Evolutionary conservation across 2,113 vertebrate genomes (phyloP).

Genomic region (Brachyhypopomus occidentalis): DNA sequence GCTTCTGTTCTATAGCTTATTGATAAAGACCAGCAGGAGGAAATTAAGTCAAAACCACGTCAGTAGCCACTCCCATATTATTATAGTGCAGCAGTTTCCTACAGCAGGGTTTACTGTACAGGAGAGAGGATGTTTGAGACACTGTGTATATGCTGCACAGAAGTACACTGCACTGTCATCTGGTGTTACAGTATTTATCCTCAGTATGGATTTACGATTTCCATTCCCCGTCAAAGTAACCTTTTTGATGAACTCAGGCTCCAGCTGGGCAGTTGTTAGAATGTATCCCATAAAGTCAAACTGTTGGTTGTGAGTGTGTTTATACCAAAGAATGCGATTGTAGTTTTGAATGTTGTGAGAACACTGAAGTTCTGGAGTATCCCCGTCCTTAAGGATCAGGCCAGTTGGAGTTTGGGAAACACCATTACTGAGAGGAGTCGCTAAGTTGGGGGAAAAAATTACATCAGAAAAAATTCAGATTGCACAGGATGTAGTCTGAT

Average conservation of each 20-base stretch:
- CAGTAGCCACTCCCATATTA: too few species aligned
- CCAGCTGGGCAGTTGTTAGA: not conserved
- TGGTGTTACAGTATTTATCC: not conserved
- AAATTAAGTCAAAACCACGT: not conserved
- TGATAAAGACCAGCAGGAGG: not conserved
- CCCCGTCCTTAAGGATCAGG: not conserved
- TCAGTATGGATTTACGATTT: not conserved
- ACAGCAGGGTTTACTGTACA: conserved; percentile 56
- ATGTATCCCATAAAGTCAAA: conserved; percentile 31
- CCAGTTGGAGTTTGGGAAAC: conserved; percentile 11
- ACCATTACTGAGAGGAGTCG: conserved; percentile 9
- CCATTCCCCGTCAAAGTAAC: not conserved
- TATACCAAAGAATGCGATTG: conserved; percentile 42
- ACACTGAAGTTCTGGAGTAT: conserved; percentile 21
- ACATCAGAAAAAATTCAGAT: not conserved
- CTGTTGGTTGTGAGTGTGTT: not conserved
- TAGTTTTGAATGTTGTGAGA: conserved; percentile 25
- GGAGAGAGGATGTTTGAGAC: conserved; percentile 32
- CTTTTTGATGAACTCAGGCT: not conserved
- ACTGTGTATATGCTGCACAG: conserved; percentile 56
- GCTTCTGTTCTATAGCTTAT: not conserved
- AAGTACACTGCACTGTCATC: conserved; percentile 57
- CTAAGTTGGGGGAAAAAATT: not conserved
- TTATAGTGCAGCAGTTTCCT: not conserved
- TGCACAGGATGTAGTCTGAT: not conserved